Base-by-base conservation (phyloP, 1,140 invertebrate genomes). In the Drosophila nebulosa region DNA sequence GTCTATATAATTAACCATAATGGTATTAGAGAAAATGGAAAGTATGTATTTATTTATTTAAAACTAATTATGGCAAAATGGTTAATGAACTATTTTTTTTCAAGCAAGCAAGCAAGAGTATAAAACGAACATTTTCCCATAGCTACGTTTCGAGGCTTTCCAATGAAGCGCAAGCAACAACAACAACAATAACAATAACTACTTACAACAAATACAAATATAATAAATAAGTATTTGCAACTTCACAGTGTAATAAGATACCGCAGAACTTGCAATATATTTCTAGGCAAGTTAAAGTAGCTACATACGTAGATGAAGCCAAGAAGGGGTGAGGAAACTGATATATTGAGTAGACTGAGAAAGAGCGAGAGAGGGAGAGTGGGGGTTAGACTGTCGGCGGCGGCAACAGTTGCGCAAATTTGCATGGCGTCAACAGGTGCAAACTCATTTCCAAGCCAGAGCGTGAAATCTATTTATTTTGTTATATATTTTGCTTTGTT, bases 381-480 rank as follows among this genome's bases (percentile, higher is more conserved):
- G 14, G 27, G 52, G 22, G 27, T 2, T 30, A n/a, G n/a, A n/a
- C n/a, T 30, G 2, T 9, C 10, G 27, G 24, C 4, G 24, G 60
- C 66, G 64, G 60, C 64, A 78, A 68, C 80, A 74, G 81, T 81
- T 85, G 81, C 74, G 78, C 81, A 85, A 85, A 85, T 85, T 86
- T 85, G 59, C 74, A 86, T 79, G 73, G 66, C 80, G 64, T 68
- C 80, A 80, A 85, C 81, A 85, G 78, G 83, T 85, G 81, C 70
- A 65, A 61, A 66, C 77, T 65, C 64, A 68, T 78, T 84, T 62
- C 55, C 51, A 70, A 69, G 59, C 50, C 55, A 57, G 58, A 69
- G 74, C 81, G 64, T 42, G 42, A 78, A 78, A 81, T 86, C 78
- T 85, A 85, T 85, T 85, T 85, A 75, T 85, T 85, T 71, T 71